Conservation (phyloP, 2,888 invertebrate genomes). For the Helobdella robusta region DNA sequence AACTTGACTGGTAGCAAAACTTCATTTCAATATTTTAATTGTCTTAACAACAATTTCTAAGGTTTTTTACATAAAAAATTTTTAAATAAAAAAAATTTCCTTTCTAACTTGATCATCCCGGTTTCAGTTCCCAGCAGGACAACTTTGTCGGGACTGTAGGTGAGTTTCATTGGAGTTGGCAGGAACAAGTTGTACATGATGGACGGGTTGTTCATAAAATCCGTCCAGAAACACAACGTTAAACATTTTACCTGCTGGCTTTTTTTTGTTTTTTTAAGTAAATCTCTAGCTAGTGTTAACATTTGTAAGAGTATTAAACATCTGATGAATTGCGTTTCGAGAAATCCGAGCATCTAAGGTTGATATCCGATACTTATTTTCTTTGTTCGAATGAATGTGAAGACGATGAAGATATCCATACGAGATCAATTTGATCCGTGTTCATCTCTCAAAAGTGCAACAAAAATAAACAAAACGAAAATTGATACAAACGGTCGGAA, state of each 20-base stretch:
- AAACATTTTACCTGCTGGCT: slow-evolving; percentile 27
- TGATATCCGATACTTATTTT: too few species aligned
- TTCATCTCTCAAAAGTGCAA: too few species aligned
- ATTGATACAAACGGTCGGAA: too few species aligned
- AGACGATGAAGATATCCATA: too few species aligned
- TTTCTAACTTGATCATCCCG: slow-evolving; percentile 26
- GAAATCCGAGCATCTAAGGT: too few species aligned
- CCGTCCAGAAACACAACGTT: slow-evolving; percentile 27
- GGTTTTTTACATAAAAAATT: not conserved
- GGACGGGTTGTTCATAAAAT: slow-evolving; percentile 27
- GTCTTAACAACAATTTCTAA: not conserved
- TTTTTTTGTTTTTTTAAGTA: slow-evolving; percentile 27
- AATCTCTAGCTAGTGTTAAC: slow-evolving; percentile 25
- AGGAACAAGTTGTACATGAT: slow-evolving; percentile 27
- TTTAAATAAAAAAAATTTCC: not conserved
- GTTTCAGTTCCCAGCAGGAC: slow-evolving; percentile 25
- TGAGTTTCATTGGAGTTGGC: slow-evolving; percentile 26
- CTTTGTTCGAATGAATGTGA: too few species aligned
- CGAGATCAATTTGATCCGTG: too few species aligned
- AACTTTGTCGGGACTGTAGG: slow-evolving; percentile 27
- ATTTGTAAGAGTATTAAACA: slow-evolving; percentile 18
- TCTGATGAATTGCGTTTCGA: too few species aligned
- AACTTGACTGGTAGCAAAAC: not conserved
- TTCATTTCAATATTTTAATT: too few species aligned
- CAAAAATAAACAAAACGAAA: too few species aligned